These are phyloP conservation scores for Takifugu rubripes DNA, from an alignment of 2,797 vertebrate species.

Conservation along the genomic window DNA sequence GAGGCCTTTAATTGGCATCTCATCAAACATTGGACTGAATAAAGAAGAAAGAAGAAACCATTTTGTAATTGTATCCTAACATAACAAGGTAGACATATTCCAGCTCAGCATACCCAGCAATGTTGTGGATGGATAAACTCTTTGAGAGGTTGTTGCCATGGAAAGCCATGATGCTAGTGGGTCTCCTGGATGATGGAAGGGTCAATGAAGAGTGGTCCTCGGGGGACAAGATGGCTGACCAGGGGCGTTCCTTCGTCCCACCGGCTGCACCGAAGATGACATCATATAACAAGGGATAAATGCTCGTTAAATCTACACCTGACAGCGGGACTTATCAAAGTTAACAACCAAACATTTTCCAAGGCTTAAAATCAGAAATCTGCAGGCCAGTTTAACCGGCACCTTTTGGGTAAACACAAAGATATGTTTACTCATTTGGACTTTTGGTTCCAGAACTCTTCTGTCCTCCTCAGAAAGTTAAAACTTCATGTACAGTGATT, in stretches of 20 bases:
- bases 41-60: not conserved
- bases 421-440: too few relatives aligned
- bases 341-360: too few relatives aligned
- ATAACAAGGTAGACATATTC: not conserved
- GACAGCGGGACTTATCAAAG: not conserved
- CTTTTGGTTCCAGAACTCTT: too few relatives aligned
- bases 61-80: not conserved
- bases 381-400: too few relatives aligned
- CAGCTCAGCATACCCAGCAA: constrained; percentile 84
- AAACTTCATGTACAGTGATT: too few relatives aligned
- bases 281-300: not conserved
- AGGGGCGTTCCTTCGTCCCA: constrained; percentile 86
- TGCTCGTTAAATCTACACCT: not conserved
- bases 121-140: constrained; percentile 97
- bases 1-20: constrained; percentile 85
- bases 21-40: constrained; percentile 86
- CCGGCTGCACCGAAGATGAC: constrained; percentile 68
- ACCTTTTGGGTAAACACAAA: too few relatives aligned
- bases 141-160: constrained; percentile 86
- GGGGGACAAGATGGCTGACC: constrained; percentile 85
- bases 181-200: constrained; percentile 73
- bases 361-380: too few relatives aligned
- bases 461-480: too few relatives aligned
- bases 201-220: constrained; percentile 76
- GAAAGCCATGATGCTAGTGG: constrained; percentile 80